Conservation (phyloP, 2,797 vertebrate genomes). For the Smutsia gigantea region DNA sequence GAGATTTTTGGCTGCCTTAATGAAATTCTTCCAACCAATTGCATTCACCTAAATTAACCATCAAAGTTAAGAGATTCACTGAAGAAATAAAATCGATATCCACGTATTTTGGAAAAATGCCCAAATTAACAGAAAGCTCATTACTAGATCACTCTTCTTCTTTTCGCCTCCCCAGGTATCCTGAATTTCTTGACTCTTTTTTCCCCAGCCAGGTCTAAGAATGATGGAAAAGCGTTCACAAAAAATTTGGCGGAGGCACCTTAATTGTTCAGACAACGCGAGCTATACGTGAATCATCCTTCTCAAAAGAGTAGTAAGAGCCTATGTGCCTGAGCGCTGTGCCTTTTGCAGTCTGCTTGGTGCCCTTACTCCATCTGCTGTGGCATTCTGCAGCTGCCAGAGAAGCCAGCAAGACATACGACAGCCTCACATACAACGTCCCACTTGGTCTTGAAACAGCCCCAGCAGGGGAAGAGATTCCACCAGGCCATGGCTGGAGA, state of each 20-base stretch:
- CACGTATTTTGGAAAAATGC: background rate
- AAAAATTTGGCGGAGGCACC: background rate
- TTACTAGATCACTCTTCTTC: background rate
- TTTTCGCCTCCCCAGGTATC: background rate
- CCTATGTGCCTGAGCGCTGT: background rate
- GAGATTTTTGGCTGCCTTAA: background rate
- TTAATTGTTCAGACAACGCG: background rate
- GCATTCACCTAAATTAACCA: background rate
- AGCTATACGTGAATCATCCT: background rate
- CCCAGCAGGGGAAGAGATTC: background rate
- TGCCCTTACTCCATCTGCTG: background rate
- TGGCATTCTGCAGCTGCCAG: background rate
- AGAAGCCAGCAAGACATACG: background rate
- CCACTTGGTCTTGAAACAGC: background rate
- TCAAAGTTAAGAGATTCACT: background rate
- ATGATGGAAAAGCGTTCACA: background rate
- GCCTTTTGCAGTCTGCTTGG: background rate
- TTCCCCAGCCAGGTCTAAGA: background rate
- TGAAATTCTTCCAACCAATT: background rate
- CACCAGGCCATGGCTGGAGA: background rate
- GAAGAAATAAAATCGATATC: slow-evolving; percentile 25
- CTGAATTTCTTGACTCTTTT: background rate
- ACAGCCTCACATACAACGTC: background rate
- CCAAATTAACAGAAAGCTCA: background rate
- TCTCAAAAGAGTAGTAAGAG: background rate